Evolutionary conservation across 2,888 invertebrate species (phyloP).

Genomic region (Leucophenga maculata): DNA sequence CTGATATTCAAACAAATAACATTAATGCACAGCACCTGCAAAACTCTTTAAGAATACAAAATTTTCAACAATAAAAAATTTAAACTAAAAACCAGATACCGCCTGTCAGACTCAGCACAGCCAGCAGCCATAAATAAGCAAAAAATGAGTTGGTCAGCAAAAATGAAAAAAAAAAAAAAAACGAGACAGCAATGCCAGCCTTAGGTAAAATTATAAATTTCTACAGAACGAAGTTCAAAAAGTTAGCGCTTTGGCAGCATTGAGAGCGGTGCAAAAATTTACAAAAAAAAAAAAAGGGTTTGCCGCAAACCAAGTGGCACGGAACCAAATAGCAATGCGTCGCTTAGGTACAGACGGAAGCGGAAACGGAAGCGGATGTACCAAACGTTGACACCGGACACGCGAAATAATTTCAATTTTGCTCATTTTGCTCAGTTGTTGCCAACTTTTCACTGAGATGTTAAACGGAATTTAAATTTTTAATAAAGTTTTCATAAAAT

Average conservation of each 20-base stretch:
- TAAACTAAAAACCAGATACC: too few relatives aligned
- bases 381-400: constrained; percentile 64
- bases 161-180: too few relatives aligned
- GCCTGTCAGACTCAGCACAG: too few relatives aligned
- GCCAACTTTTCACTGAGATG: constrained; percentile 36
- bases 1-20: too few relatives aligned
- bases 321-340: constrained; percentile 29
- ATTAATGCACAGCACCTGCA: too few relatives aligned
- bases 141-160: too few relatives aligned
- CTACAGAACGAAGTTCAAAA: neutral
- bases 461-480: constrained; percentile 63
- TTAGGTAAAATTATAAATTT: too few relatives aligned
- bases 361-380: constrained; percentile 51
- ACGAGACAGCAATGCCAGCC: too few relatives aligned
- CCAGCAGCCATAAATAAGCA: too few relatives aligned
- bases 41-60: too few relatives aligned
- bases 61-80: too few relatives aligned
- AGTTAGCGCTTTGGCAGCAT: constrained; percentile 7
- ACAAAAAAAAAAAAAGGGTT: constrained; percentile 18
- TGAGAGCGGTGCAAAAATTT: neutral
- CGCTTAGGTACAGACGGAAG: constrained; percentile 30
- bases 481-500: constrained; percentile 59
- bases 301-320: constrained; percentile 31
- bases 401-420: constrained; percentile 63
- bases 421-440: constrained; percentile 7